Evolutionary conservation across 1,140 invertebrate genomes (phyloP).

Genomic region (Lamellibrachia luymesi): DNA sequence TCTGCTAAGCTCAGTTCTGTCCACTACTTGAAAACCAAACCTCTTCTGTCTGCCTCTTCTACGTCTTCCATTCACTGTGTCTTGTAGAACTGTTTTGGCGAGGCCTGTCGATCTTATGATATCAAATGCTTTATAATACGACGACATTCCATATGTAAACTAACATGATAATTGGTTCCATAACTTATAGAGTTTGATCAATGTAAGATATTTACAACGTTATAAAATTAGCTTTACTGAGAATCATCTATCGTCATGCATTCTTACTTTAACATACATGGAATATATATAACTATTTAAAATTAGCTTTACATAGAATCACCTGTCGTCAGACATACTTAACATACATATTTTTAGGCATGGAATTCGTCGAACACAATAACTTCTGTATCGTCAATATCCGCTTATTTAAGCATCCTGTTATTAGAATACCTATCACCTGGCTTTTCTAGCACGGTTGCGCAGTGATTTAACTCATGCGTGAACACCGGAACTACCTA

Average conservation of each 20-base stretch:
- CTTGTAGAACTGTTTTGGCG: no score
- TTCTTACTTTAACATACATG: not conserved
- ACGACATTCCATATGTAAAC: not conserved
- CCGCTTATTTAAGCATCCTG: constrained; percentile 4
- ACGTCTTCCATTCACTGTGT: no score
- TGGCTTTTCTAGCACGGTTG: not conserved
- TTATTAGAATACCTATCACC: not conserved
- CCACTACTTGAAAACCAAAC: no score
- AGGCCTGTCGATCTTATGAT: no score
- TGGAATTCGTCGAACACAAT: not conserved
- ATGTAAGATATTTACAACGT: not conserved
- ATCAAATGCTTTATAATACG: no score
- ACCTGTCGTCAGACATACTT: no score
- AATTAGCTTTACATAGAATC: no score
- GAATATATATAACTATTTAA: not conserved
- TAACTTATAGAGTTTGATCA: not conserved
- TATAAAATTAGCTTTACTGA: not conserved
- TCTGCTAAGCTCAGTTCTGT: no score
- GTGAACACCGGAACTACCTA: not conserved
- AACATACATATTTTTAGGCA: no score
- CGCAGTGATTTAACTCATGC: not conserved
- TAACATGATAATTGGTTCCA: not conserved
- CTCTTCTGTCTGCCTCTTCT: no score
- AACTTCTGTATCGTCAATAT: not conserved
- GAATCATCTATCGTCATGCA: not conserved